Evolutionary conservation across 2,888 invertebrate species (phyloP).

Genomic region (Latheticus oryzae): DNA sequence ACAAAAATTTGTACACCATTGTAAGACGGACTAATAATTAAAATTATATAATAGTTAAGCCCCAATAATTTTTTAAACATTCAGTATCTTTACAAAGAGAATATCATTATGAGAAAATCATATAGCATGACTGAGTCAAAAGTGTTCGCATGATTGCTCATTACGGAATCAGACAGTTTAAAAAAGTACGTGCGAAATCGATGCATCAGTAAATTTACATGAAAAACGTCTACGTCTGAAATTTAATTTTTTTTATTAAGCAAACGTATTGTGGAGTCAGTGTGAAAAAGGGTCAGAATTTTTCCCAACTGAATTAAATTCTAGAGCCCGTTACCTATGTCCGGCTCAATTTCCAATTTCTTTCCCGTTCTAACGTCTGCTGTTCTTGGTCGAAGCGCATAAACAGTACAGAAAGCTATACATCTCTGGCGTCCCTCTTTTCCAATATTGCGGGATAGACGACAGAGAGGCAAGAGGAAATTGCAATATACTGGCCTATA

Average conservation of each 20-base stretch:
- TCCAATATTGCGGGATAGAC: slow-evolving; percentile 56
- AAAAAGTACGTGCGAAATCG: slow-evolving; percentile 19
- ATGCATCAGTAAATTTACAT: slow-evolving; percentile 35
- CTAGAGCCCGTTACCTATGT: slow-evolving; percentile 53
- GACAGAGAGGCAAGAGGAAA: slow-evolving; percentile 48
- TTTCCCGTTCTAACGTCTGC: slow-evolving; percentile 53
- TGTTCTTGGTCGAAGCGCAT: slow-evolving; percentile 57
- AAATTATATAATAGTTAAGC: too few species aligned
- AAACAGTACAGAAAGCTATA: slow-evolving; percentile 63
- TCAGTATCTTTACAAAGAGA: too few species aligned
- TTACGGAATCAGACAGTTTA: slow-evolving; percentile 23
- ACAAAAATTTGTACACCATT: too few species aligned
- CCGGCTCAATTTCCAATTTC: slow-evolving; percentile 60
- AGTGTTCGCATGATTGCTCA: slow-evolving; percentile 13
- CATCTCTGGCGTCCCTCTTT: slow-evolving; percentile 59
- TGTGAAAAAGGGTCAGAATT: slow-evolving; percentile 52
- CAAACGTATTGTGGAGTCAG: slow-evolving; percentile 43
- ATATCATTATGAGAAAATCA: slow-evolving; percentile 8
- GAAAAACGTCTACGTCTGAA: slow-evolving; percentile 34
- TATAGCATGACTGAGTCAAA: slow-evolving; percentile 1
- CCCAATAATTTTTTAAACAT: too few species aligned
- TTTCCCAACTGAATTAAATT: slow-evolving; percentile 59
- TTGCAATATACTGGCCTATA: slow-evolving; percentile 61
- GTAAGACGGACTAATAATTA: too few species aligned
- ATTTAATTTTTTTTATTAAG: slow-evolving; percentile 49